A percentile compares a stretch with the other conserved stretches of the same genome.
Conservation (phyloP, 2,113 vertebrate species). For the human region DNA sequence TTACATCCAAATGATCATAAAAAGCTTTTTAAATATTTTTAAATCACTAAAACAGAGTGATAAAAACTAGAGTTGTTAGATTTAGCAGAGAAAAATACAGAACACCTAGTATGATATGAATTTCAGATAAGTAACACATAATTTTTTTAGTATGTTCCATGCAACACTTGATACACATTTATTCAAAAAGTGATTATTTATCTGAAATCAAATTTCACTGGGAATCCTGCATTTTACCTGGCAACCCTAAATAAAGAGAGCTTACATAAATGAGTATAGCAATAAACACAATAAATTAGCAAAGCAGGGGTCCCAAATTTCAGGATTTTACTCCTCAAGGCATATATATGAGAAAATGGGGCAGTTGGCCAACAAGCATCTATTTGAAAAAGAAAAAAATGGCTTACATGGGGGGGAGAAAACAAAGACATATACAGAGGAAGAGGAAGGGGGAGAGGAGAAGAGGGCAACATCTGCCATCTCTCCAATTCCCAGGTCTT, state of each 20-base stretch:
- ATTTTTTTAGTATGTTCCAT: background rate
- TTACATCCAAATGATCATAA: background rate
- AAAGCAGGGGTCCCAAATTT: background rate
- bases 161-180: background rate
- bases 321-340: background rate
- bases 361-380: background rate
- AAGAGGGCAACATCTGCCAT: background rate
- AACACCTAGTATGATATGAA: background rate
- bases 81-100: conserved; percentile 1
- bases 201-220: conserved; percentile 29
- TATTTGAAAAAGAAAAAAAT: background rate
- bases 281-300: background rate
- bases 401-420: background rate
- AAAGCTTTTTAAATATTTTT: conserved; percentile 17
- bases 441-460: background rate
- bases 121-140: conserved; percentile 24
- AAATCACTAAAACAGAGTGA: conserved; percentile 8
- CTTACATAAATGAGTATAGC: background rate
- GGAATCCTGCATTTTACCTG: background rate
- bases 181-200: background rate
- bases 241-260: background rate
- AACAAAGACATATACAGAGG: background rate
- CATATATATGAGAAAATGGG: background rate
- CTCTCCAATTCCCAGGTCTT: background rate
- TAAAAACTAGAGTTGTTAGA: background rate